These are phyloP conservation scores for Oreotrochilus melanogaster DNA, from an alignment of 2,113 vertebrate genomes.

Conservation along the genomic window DNA sequence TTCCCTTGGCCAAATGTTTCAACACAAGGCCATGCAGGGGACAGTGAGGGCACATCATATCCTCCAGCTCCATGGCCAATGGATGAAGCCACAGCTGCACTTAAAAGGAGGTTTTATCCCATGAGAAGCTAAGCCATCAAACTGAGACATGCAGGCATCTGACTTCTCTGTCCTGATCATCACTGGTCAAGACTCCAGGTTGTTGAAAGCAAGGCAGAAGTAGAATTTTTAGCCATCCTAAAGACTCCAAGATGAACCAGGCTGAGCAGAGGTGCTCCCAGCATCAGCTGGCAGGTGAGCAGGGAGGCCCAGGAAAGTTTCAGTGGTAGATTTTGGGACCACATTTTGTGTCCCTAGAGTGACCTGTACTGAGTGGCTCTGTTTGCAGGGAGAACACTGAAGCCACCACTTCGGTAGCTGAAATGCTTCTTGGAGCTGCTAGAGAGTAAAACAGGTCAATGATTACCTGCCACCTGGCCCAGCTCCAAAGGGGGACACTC, in stretches of 20 bases:
- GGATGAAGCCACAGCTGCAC: neutral
- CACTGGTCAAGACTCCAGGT: neutral
- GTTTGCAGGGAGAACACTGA: neutral
- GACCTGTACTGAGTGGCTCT: neutral
- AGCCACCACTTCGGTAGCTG: neutral
- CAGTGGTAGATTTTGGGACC: neutral
- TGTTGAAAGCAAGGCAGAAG: neutral
- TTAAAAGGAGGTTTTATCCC: neutral
- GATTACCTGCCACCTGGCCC: neutral
- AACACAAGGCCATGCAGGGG: neutral
- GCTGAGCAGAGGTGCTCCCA: neutral
- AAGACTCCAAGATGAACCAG: neutral
- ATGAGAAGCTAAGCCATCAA: neutral
- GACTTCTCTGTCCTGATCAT: neutral
- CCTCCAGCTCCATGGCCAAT: neutral
- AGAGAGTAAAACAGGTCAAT: neutral
- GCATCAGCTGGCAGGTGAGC: neutral
- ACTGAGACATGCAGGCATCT: neutral
- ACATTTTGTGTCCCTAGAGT: rapidly evolving
- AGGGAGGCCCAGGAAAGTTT: neutral
- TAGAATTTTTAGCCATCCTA: neutral
- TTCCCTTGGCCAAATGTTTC: neutral
- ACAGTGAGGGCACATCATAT: neutral
- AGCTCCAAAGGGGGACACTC: neutral
- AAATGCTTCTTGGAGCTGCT: neutral